Evolutionary conservation across 1,140 invertebrate species (phyloP).

Genomic region (Diorhabda carinulata): DNA sequence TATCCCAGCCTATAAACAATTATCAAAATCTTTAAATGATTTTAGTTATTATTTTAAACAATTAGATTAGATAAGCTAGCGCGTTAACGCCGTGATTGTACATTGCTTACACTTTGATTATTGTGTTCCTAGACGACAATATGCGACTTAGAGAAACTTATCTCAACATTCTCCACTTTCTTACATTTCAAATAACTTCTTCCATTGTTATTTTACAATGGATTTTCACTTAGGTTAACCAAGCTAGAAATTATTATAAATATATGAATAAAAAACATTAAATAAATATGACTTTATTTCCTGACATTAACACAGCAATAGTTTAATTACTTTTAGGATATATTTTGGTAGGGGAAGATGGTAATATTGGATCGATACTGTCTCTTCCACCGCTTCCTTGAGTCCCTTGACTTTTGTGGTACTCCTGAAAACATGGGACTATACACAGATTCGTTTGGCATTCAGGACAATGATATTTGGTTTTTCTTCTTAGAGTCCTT

Average conservation of each 20-base stretch:
- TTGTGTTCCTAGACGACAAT: no score
- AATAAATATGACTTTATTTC: neutral
- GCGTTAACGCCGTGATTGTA: no score
- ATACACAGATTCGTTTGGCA: constrained; percentile 83
- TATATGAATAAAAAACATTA: neutral
- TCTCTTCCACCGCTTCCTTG: neutral
- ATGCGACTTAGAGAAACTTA: no score
- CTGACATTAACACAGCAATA: constrained; percentile 9
- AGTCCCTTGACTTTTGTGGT: constrained; percentile 57
- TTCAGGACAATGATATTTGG: constrained; percentile 83
- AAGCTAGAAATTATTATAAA: neutral
- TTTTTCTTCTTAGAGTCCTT: constrained; percentile 74
- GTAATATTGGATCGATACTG: constrained; percentile 3
- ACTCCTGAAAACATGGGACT: constrained; percentile 80
- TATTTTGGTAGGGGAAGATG: constrained; percentile 4
- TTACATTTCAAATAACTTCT: no score
- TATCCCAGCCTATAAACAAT: no score
- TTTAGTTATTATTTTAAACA: no score
- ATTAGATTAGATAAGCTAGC: no score
- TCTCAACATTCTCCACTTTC: no score
- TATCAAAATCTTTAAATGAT: no score
- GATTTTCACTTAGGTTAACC: no score
- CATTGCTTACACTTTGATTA: no score
- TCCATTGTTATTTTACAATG: no score
- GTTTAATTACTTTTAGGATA: constrained; percentile 15